A percentile compares a stretch with the other conserved stretches of the same genome.
These are phyloP conservation scores for Bungarus multicinctus DNA, from an alignment of 2,113 vertebrate genomes.

Conservation along the genomic window DNA sequence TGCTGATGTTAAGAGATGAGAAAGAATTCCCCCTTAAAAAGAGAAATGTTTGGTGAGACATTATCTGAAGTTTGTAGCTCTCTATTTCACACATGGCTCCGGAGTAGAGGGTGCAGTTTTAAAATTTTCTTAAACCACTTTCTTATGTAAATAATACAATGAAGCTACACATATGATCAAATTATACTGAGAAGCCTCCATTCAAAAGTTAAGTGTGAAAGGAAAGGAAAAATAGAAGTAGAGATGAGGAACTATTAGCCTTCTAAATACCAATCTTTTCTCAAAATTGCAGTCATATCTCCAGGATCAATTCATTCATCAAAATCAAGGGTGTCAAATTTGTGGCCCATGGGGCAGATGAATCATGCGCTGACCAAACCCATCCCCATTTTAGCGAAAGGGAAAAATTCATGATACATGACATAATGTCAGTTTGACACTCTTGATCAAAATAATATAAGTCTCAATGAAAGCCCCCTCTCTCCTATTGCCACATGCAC, in stretches of 20 bases:
- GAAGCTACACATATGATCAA: background rate
- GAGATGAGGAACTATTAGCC: background rate
- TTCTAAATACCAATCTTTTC: background rate
- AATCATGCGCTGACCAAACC: no score
- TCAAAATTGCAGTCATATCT: background rate
- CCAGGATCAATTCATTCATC: background rate
- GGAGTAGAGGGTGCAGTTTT: background rate
- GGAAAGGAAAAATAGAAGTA: background rate
- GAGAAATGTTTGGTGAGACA: background rate
- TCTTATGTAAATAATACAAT: background rate
- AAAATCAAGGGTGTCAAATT: background rate
- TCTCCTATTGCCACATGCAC: background rate
- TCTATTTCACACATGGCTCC: background rate
- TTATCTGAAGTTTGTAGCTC: background rate
- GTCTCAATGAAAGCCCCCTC: background rate
- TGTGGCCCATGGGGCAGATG: no score
- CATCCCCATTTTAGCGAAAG: no score
- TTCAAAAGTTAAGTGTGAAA: background rate
- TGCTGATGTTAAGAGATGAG: background rate
- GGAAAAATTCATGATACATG: no score
- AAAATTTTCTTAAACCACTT: background rate
- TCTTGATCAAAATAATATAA: background rate
- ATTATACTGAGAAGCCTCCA: background rate
- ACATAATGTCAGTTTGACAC: no score
- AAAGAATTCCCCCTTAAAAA: background rate